Base-by-base conservation (phyloP, 2,888 invertebrate genomes). In the Ctenicera cuprea region DNA sequence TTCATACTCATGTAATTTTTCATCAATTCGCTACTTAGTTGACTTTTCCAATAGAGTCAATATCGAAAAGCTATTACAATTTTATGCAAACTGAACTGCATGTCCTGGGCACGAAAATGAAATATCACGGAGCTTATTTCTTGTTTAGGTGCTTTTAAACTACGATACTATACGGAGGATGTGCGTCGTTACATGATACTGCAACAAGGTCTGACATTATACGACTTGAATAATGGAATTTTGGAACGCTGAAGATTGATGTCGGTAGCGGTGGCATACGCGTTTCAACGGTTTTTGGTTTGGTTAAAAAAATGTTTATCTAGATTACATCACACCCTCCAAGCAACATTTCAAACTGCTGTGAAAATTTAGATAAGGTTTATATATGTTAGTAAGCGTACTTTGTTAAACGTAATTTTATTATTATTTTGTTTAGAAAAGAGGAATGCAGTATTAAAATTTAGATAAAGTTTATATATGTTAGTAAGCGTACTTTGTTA, bases 191-290 rank as follows among this genome's bases (percentile, higher is more conserved):
- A 45, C 18, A 18, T 18, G 18, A 18, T 18, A 18, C 18, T 45
- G 45, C 18, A 16, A 45, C 45, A 45, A 16, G 45, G 18, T 9
- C 16, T 45, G 45, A 45, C 45, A 18, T 45, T 16, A 16, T 16
- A 45, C 45, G 45, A 45, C 45, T 14, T 45, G 45, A 45, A 45
- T 45, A 45, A 45, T 16, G 45, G 45, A 45, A 45, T 45, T 45
- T 45, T 5, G 8, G 5, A 18, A 45, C 45, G 14, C 9, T 45
- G 45, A 45, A 45, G 18, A 45, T 45, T 45, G 16, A 45, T 45
- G 18, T 45, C 45, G 45, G 18, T 45, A 18, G 8, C 18, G 16
- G 18, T 45, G 45, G 18, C 45, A 16, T 18, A 8, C 18, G 18
- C 16, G 16, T 45, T 9, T 18, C 16, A 5, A 18, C 45, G 7